Evolutionary conservation across 2,113 vertebrate genomes (phyloP).

Genomic region (Tragelaphus scriptus): DNA sequence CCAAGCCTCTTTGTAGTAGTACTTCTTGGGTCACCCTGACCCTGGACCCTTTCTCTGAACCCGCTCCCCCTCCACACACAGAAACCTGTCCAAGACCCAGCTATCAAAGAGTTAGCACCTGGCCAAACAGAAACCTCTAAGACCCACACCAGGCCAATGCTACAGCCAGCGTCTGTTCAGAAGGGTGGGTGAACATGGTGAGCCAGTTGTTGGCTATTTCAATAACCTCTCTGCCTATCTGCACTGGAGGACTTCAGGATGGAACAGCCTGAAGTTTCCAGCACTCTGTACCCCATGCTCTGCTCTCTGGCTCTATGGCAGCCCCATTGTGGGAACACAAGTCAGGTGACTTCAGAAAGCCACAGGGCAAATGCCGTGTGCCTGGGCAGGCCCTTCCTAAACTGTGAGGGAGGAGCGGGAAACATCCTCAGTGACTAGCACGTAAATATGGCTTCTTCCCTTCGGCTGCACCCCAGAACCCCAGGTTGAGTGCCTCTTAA

Average conservation of each 20-base stretch:
- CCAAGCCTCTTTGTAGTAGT: no score
- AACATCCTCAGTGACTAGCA: background rate
- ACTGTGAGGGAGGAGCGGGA: background rate
- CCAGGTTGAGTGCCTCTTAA: constrained; percentile 42
- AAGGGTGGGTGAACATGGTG: background rate
- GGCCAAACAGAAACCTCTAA: background rate
- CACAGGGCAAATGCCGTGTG: background rate
- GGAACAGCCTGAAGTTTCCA: background rate
- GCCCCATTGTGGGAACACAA: background rate
- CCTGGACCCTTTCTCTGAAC: background rate
- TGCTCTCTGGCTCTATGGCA: background rate
- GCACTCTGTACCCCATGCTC: background rate
- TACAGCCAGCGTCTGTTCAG: background rate
- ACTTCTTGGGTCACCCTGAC: no score
- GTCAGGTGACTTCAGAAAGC: background rate
- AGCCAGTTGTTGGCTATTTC: background rate
- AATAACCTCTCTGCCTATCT: background rate
- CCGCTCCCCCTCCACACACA: fast-evolving
- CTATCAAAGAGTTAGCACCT: background rate
- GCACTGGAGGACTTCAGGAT: background rate
- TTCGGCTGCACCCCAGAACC: background rate
- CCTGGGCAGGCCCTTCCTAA: background rate
- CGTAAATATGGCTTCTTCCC: constrained; percentile 8
- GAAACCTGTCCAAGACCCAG: background rate
- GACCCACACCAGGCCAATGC: background rate